Percentiles rank a stretch among this genome's conserved stretches.
phyloP scores from a whole-genome alignment of 1,140 invertebrate species.

The Hylaeus anthracinus region DNA sequence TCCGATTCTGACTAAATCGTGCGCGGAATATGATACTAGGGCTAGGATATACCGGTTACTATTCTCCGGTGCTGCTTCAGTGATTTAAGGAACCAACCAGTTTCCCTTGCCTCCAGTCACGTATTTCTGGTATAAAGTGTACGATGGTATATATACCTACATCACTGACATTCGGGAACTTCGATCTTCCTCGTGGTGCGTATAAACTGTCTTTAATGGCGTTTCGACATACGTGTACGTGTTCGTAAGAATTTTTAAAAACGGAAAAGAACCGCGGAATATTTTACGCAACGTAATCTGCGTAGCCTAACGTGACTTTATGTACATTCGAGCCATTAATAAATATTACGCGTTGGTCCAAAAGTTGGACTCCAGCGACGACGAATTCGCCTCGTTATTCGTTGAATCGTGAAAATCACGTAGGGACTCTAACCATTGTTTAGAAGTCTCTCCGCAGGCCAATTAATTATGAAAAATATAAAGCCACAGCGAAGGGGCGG shows the following conservation, averaged over 20 bases:
- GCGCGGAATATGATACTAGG: conserved; percentile 63
- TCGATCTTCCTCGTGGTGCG: conserved; percentile 42
- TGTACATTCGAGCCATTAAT: too few relatives aligned
- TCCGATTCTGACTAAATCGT: conserved; percentile 66
- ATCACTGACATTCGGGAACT: conserved; percentile 53
- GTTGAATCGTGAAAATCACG: conserved; percentile 14
- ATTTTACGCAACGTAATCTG: too few relatives aligned
- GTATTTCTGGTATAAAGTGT: conserved; percentile 54
- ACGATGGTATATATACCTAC: conserved; percentile 47
- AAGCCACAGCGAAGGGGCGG: not conserved
- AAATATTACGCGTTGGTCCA: not conserved
- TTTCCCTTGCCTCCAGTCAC: conserved; percentile 67
- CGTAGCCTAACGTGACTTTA: too few relatives aligned
- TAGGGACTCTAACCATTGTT: conserved; percentile 22
- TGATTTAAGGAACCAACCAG: conserved; percentile 72
- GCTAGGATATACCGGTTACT: conserved; percentile 47
- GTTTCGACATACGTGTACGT: conserved; percentile 27
- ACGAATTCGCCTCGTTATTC: conserved; percentile 24
- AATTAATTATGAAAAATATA: conserved; percentile 47
- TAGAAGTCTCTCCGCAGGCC: conserved; percentile 7
- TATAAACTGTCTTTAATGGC: conserved; percentile 29
- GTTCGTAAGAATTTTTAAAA: conserved; percentile 9
- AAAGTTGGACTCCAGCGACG: not conserved
- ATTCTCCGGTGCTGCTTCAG: conserved; percentile 62
- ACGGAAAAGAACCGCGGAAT: too few relatives aligned